A percentile compares a stretch with the other conserved stretches of the same genome.
Conservation (phyloP, 2,888 invertebrate species). For the Cacoxenus indagator region DNA sequence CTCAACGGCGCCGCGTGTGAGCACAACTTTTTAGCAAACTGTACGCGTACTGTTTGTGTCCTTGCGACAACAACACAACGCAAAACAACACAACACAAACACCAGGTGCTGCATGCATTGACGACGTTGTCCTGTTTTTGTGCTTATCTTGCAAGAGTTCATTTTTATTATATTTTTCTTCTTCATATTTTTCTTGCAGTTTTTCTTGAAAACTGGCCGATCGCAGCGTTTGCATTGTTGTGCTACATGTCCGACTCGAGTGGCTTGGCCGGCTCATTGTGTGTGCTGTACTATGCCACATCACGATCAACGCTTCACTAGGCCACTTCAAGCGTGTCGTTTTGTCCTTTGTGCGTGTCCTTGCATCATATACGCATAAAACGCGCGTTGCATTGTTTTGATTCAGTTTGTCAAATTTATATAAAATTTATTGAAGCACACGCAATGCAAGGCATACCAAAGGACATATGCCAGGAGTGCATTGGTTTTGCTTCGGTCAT, state of each 20-base stretch:
- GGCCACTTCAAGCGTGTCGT: constrained; percentile 35
- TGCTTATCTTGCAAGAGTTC: constrained; percentile 29
- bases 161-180: not conserved
- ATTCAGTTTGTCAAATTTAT: constrained; percentile 64
- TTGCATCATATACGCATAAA: constrained; percentile 37
- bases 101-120: constrained; percentile 52
- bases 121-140: constrained; percentile 39
- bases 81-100: constrained; percentile 39
- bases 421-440: constrained; percentile 61
- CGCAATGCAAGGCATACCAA: constrained; percentile 24
- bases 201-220: constrained; percentile 5
- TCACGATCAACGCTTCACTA: not conserved
- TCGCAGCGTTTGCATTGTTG: constrained; percentile 45
- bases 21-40: constrained; percentile 39
- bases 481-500: constrained; percentile 19
- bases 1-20: constrained; percentile 36
- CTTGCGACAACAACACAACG: constrained; percentile 26
- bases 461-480: not conserved
- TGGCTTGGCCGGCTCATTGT: constrained; percentile 46
- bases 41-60: constrained; percentile 43
- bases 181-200: not conserved
- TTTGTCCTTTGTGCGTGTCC: constrained; percentile 53
- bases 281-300: constrained; percentile 36
- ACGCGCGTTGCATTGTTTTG: constrained; percentile 49
- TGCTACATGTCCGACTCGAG: constrained; percentile 33